These are phyloP conservation scores for Acipenser ruthenus DNA, from an alignment of 2,797 vertebrate genomes.

Conservation along the genomic window DNA sequence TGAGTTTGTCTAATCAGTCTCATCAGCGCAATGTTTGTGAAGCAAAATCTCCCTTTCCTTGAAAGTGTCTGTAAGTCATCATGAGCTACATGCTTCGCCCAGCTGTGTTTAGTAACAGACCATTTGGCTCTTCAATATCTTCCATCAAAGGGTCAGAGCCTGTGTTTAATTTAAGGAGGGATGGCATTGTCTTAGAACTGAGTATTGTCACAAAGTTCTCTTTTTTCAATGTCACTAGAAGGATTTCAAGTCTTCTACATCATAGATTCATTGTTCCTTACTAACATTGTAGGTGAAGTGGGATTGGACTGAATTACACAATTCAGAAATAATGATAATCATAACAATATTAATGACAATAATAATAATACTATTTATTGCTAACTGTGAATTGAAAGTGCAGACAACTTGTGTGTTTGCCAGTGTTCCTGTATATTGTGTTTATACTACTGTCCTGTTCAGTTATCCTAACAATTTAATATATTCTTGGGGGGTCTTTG, in stretches of 20 bases:
- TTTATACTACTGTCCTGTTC: constrained; percentile 45
- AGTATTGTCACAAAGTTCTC: too few relatives aligned
- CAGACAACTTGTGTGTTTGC: constrained; percentile 27
- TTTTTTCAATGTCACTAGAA: constrained; percentile 23
- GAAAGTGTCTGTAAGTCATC: neutral
- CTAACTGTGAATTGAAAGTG: constrained; percentile 62
- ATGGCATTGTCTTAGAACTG: too few relatives aligned
- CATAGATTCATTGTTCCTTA: constrained; percentile 12
- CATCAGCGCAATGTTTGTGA: neutral
- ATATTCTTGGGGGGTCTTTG: constrained; percentile 9
- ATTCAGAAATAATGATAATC: neutral
- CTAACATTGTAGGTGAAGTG: neutral
- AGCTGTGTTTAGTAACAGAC: neutral
- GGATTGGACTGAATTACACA: neutral
- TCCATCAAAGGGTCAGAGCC: too few relatives aligned
- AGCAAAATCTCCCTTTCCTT: neutral
- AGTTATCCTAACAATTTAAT: constrained; percentile 33
- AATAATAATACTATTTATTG: constrained; percentile 47
- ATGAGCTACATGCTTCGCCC: neutral
- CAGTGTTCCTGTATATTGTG: constrained; percentile 49
- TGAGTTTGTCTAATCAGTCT: neutral
- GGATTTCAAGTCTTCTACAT: constrained; percentile 38
- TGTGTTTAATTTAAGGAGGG: too few relatives aligned
- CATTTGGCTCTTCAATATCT: neutral
- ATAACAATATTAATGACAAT: constrained; percentile 22